Conservation (phyloP, 2,888 invertebrate species). For the Nephrotoma flavescens region DNA sequence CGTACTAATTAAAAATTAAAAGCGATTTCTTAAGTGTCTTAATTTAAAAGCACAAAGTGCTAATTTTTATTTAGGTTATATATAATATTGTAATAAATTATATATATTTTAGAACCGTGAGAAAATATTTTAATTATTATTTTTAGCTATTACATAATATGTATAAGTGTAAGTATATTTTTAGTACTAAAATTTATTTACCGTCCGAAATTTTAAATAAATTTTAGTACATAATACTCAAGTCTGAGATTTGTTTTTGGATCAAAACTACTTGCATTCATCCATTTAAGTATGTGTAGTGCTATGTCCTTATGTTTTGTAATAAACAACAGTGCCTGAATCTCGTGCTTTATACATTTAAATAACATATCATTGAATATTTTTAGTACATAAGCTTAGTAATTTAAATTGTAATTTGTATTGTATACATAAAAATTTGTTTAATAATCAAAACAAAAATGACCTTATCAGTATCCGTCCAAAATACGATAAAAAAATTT, state of each 20-base stretch:
- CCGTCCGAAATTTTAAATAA: background rate
- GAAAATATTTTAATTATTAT: background rate
- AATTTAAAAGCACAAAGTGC: background rate
- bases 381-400: background rate
- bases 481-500: background rate
- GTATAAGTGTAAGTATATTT: background rate
- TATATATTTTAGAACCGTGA: background rate
- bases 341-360: background rate
- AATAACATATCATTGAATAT: background rate
- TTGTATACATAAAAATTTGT: background rate
- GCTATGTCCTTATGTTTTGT: background rate
- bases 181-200: background rate
- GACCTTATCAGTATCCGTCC: constrained; percentile 1
- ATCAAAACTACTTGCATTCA: too few relatives aligned
- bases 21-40: background rate
- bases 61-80: background rate
- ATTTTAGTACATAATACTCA: background rate
- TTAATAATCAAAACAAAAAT: background rate
- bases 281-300: background rate
- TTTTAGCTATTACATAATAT: background rate
- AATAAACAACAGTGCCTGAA: background rate
- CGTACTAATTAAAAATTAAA: background rate
- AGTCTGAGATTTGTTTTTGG: background rate
- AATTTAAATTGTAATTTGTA: background rate
- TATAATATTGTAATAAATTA: background rate